Evolutionary conservation across 2,113 vertebrate species (phyloP).

Genomic region (Ramphastos sulfuratus): DNA sequence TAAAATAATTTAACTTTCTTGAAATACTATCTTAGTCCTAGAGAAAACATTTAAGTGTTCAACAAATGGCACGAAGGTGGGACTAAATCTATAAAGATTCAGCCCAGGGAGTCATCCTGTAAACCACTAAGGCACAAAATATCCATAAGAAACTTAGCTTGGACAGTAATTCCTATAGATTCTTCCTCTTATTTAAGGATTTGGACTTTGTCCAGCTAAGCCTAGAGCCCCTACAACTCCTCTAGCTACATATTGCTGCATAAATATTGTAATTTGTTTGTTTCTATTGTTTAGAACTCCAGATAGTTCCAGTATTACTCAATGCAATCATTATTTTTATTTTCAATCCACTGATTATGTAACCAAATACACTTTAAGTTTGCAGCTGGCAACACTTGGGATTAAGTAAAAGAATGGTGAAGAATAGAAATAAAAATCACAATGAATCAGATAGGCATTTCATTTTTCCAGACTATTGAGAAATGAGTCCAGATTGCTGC

Average conservation of each 20-base stretch:
- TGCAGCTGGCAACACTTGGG: neutral
- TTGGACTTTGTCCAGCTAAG: neutral
- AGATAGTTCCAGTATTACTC: neutral
- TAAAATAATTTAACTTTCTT: neutral
- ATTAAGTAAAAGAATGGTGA: neutral
- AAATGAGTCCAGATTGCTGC: neutral
- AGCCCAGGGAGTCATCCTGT: too few species aligned
- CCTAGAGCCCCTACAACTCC: neutral
- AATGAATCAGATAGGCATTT: neutral
- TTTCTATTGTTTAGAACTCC: neutral
- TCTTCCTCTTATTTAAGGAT: neutral
- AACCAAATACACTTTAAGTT: neutral
- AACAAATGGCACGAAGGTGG: neutral
- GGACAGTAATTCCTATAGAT: neutral
- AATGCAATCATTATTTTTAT: neutral
- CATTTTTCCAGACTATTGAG: neutral
- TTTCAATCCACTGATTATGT: neutral
- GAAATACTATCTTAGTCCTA: neutral
- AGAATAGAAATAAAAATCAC: neutral
- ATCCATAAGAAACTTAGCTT: neutral
- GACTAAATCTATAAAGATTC: neutral
- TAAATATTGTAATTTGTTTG: neutral
- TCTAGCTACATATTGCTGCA: neutral
- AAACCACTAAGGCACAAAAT: neutral
- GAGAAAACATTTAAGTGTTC: neutral